Evolutionary conservation across 2,113 vertebrate species (phyloP).

Genomic region (Syngnathus typhle): DNA sequence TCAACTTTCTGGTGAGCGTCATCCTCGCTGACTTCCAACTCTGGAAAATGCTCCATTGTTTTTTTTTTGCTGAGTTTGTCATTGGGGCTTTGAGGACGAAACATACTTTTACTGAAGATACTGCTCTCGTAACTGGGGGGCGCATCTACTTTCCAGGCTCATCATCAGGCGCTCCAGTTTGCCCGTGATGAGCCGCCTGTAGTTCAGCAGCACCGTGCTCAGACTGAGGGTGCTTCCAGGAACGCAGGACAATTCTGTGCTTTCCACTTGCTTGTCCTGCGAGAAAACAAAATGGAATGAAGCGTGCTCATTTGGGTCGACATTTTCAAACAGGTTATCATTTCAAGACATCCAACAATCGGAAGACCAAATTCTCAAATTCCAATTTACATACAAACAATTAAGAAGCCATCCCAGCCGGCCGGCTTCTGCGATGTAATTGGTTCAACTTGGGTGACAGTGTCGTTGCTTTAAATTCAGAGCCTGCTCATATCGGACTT

Average conservation of each 20-base stretch:
- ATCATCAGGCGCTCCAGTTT: slow-evolving; percentile 62
- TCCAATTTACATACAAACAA: neutral
- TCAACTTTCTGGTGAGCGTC: neutral
- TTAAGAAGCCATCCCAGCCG: neutral
- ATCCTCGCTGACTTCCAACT: neutral
- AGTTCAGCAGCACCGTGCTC: slow-evolving; percentile 41
- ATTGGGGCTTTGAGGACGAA: neutral
- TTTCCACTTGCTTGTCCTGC: slow-evolving; percentile 44
- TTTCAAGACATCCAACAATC: no score
- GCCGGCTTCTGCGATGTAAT: neutral
- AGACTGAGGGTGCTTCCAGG: slow-evolving; percentile 47
- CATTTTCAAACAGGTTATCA: no score
- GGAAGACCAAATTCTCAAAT: no score
- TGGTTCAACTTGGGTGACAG: neutral
- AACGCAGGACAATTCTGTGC: slow-evolving; percentile 46
- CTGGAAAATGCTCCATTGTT: neutral
- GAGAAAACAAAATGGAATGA: slow-evolving; percentile 25
- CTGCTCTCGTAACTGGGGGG: slow-evolving; percentile 17
- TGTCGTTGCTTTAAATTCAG: neutral
- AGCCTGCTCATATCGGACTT: slow-evolving; percentile 9
- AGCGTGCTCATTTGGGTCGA: no score
- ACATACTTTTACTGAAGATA: neutral
- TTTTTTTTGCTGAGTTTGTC: neutral
- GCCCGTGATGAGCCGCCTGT: slow-evolving; percentile 54
- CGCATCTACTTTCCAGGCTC: slow-evolving; percentile 44